Evolutionary conservation across 2,888 invertebrate genomes (phyloP).

Genomic region (Papilio demoleus): DNA sequence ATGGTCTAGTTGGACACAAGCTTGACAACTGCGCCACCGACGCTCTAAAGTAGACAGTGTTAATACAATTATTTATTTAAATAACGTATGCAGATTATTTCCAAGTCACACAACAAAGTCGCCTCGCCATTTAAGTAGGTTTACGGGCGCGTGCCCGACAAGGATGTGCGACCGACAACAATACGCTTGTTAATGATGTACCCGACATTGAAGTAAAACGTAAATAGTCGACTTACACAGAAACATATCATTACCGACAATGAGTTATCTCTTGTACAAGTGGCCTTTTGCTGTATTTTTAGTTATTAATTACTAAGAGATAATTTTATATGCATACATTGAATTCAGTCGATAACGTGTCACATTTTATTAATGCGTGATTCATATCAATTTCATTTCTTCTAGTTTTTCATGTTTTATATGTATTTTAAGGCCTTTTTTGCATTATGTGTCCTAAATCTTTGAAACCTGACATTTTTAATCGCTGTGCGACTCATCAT

Average conservation of each 20-base stretch:
- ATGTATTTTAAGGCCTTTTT: too few species aligned
- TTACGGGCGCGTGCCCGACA: background rate
- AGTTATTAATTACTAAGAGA: background rate
- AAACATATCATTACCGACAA: conserved; percentile 23
- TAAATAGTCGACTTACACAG: background rate
- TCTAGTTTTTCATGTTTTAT: background rate
- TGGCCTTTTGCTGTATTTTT: conserved; percentile 26
- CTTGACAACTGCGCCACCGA: too few species aligned
- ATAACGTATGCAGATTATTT: background rate
- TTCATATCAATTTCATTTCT: background rate
- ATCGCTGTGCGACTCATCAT: too few species aligned
- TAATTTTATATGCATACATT: background rate
- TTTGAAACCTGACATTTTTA: too few species aligned
- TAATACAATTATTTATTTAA: too few species aligned
- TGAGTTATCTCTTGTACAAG: conserved; percentile 17
- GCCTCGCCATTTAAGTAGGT: conserved; percentile 9
- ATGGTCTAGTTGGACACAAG: too few species aligned
- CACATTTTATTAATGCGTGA: background rate
- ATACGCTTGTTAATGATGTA: conserved; percentile 18
- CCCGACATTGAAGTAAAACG: conserved; percentile 24
- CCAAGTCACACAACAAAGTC: background rate
- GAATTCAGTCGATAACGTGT: background rate
- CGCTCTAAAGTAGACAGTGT: too few species aligned
- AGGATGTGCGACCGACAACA: conserved; percentile 24
- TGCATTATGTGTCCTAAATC: too few species aligned